A percentile compares a stretch with the other conserved stretches of the same genome.
Conservation (phyloP, 2,888 invertebrate species). For the Gymnoscelis rufifasciata region DNA sequence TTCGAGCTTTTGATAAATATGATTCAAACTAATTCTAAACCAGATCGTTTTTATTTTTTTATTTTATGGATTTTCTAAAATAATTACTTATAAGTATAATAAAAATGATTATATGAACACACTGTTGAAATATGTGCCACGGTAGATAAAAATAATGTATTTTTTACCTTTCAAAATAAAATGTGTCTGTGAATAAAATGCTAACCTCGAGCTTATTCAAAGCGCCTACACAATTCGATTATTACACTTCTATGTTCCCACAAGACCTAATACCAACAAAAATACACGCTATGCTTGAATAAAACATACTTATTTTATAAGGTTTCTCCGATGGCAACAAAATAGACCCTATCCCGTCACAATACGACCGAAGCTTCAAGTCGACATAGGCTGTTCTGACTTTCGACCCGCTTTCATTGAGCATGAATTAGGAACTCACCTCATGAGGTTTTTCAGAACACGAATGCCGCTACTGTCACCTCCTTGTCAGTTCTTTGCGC, state of each 20-base stretch:
- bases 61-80: too few species aligned
- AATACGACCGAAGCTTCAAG: constrained; percentile 10
- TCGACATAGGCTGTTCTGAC: constrained; percentile 6
- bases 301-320: constrained; percentile 10
- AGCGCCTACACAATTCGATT: too few species aligned
- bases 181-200: too few species aligned
- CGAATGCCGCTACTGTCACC: constrained; percentile 4
- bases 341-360: neutral
- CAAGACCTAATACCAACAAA: constrained; percentile 11
- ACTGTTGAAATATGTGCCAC: too few species aligned
- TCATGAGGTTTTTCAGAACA: constrained; percentile 16
- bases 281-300: constrained; percentile 6
- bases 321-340: constrained; percentile 11
- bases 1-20: too few species aligned
- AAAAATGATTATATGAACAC: too few species aligned
- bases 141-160: too few species aligned
- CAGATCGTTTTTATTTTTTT: too few species aligned
- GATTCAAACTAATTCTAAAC: too few species aligned
- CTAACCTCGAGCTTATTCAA: too few species aligned
- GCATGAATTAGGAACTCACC: constrained; percentile 28
- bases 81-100: too few species aligned
- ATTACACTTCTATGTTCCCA: neutral
- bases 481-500: constrained; percentile 7
- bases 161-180: too few species aligned
- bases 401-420: constrained; percentile 19